A percentile compares a stretch with the other conserved stretches of the same genome.
Evolutionary conservation across 2,113 vertebrate species (phyloP).

Genomic region (Bufo gargarizans): DNA sequence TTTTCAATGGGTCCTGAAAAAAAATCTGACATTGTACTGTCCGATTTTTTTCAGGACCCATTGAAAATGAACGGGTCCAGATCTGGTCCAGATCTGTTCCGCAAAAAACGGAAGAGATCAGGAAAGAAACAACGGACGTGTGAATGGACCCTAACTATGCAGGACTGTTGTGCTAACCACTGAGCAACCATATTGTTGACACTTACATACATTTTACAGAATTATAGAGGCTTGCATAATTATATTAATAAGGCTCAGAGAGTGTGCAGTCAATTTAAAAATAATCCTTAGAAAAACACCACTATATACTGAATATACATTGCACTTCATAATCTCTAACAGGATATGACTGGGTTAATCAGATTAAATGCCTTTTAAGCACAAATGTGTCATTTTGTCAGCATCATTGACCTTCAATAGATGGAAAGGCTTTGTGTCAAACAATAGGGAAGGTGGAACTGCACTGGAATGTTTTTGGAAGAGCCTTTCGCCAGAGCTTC

Average conservation of each 20-base stretch:
- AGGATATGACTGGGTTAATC: background rate
- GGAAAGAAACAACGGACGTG: no score
- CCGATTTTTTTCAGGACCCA: no score
- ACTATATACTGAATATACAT: background rate
- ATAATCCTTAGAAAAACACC: background rate
- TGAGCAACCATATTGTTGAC: background rate
- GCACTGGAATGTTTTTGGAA: slow-evolving; percentile 19
- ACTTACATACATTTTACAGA: background rate
- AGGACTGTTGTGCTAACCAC: background rate
- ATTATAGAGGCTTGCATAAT: background rate
- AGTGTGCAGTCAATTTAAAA: background rate
- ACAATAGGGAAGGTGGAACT: slow-evolving; percentile 27
- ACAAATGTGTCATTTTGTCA: slow-evolving; percentile 28
- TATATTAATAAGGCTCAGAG: background rate
- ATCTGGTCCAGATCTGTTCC: no score
- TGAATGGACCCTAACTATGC: no score
- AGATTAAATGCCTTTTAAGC: slow-evolving; percentile 19
- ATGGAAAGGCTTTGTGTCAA: slow-evolving; percentile 9
- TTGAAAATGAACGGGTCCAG: no score
- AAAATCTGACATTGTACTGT: no score
- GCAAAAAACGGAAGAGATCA: no score
- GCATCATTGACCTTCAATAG: slow-evolving; percentile 33
- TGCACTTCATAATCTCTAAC: background rate
- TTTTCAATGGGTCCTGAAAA: no score
- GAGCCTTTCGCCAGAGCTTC: slow-evolving; percentile 18